Percentiles rank a stretch among this genome's conserved stretches.
Evolutionary conservation across 2,113 vertebrate genomes (phyloP).

Genomic region (Octodon degus): DNA sequence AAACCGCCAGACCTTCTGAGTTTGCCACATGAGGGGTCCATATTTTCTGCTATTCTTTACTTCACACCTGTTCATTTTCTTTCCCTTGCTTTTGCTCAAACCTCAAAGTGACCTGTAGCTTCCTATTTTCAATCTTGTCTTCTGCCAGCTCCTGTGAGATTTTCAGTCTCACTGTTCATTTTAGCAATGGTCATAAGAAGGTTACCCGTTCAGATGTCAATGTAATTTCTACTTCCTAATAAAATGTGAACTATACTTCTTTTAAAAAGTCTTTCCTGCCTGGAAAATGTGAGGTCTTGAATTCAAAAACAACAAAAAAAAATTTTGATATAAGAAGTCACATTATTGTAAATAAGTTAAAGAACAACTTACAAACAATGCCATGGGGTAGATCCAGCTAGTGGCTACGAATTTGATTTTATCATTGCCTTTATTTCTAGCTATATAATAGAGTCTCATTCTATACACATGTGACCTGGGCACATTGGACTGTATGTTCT

Average conservation of each 20-base stretch:
- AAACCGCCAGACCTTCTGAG: not conserved
- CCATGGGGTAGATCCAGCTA: not conserved
- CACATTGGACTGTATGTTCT: not conserved
- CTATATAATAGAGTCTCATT: not conserved
- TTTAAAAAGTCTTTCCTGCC: not conserved
- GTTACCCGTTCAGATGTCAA: not conserved
- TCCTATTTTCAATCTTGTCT: not conserved
- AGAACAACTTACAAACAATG: not conserved
- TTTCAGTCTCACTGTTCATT: not conserved
- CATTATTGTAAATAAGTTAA: conserved; percentile 10
- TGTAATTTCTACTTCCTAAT: not conserved
- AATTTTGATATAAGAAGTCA: not conserved
- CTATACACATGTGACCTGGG: not conserved
- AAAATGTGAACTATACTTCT: not conserved
- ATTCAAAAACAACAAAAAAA: too few species aligned
- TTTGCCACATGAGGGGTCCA: not conserved
- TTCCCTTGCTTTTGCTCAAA: not conserved
- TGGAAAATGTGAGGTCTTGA: too few species aligned
- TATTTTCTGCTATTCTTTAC: not conserved
- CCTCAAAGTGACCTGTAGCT: not conserved
- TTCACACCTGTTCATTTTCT: not conserved
- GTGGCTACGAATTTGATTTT: not conserved
- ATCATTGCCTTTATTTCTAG: not conserved
- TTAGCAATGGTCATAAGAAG: not conserved
- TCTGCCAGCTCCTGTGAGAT: not conserved